phyloP scores from a whole-genome alignment of 2,888 invertebrate species.

The Margaritifera margaritifera region DNA sequence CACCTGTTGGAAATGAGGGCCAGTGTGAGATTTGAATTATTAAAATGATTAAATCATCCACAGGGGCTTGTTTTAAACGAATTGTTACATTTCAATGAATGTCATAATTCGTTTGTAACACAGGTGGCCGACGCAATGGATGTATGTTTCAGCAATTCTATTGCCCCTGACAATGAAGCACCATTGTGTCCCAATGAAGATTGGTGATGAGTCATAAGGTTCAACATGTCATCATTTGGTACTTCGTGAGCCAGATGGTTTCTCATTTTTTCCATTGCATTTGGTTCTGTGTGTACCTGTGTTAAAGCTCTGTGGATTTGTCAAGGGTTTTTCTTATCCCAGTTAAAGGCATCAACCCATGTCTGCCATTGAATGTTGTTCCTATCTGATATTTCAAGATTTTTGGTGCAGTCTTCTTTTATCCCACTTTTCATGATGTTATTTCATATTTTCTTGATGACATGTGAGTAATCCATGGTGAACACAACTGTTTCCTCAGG shows the following conservation, averaged over 20 bases:
- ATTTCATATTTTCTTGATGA: slow-evolving; percentile 34
- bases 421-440: slow-evolving; percentile 24
- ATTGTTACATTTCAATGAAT: too few relatives aligned
- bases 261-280: slow-evolving; percentile 23
- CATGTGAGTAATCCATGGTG: slow-evolving; percentile 20
- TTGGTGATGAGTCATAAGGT: slow-evolving; percentile 17
- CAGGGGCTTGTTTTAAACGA: too few relatives aligned
- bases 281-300: slow-evolving; percentile 22
- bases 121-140: too few relatives aligned
- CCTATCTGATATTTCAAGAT: slow-evolving; percentile 6
- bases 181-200: slow-evolving; percentile 15
- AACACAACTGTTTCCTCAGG: slow-evolving; percentile 5
- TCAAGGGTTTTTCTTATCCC: slow-evolving; percentile 25
- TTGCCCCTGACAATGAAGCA: slow-evolving; percentile 12
- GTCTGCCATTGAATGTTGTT: slow-evolving; percentile 24
- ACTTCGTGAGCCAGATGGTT: slow-evolving; percentile 27
- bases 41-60: too few relatives aligned
- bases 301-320: slow-evolving; percentile 23
- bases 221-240: slow-evolving; percentile 19
- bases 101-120: too few relatives aligned
- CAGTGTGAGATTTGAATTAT: too few relatives aligned
- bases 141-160: slow-evolving; percentile 20
- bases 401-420: slow-evolving; percentile 11
- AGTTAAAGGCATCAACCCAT: slow-evolving; percentile 23
- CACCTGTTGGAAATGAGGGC: too few relatives aligned